Evolutionary conservation across 2,797 vertebrate species (phyloP), one percentile per base, ranked within the genome.

Genomic region (Siniperca scherzeri): DNA sequence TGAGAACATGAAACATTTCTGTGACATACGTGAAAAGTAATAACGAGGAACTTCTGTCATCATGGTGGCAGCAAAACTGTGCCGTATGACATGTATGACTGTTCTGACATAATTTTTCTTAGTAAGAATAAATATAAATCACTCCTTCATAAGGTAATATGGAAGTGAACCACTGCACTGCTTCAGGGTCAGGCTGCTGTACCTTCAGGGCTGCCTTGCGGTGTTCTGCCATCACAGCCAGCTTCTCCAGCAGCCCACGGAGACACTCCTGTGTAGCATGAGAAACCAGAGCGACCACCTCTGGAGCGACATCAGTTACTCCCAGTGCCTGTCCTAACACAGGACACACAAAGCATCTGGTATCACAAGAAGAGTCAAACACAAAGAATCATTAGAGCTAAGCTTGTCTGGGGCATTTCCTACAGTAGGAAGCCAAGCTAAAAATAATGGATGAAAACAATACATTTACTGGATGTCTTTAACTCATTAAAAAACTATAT

Each of bases 251-350:
- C 68, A 99, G 96, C 74, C 95, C 96, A 85, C 96, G 94, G 84
- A 99, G 96, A 93, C 93, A 95, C 86, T 99, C 96, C 93, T 98
- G 97, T 40, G 97, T 97, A 72, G 98, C 98, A 11, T 97, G 96
- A 92, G 98, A 99, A 84, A 99, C 95, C 94, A 98, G 95, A 89
- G 94, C 96, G 82, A 98, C 95, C 91, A 97, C 98, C 86, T 99
- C 98, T 83, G 97, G 96, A 90, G 94, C 95, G 78, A 98, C 95
- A 87, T 98, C 97, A 2, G 93, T 96, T 87, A 99, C 95, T 89
- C 96, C 97, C 60, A 92, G 50, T 3, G 87, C 25, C 42, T 62
- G 72, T 27, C 93, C 94, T 94, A 57, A 61, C 3, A 48, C n/a
- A 69, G 21, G 7, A 77, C 0, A 25, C n/a, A 79, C 8, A 36